These are phyloP conservation scores for Bathynomus jamesi DNA, from an alignment of 1,140 invertebrate genomes.

Conservation along the genomic window DNA sequence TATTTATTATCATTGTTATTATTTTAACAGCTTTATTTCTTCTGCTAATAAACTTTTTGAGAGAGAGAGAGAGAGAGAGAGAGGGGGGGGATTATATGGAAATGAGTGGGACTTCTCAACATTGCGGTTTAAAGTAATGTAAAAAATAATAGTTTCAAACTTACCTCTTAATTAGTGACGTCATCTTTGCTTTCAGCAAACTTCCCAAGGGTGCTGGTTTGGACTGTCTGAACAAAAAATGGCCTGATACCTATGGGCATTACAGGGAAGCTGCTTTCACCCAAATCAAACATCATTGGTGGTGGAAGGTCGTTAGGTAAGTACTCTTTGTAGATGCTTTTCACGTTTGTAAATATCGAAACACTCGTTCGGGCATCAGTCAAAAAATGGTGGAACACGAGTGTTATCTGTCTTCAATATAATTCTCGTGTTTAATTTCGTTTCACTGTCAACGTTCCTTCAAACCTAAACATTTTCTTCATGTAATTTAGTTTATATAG, in stretches of 20 bases:
- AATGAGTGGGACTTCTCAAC: too few relatives aligned
- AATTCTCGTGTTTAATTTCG: not conserved
- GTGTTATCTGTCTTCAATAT: not conserved
- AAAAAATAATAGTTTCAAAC: too few relatives aligned
- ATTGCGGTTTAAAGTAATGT: too few relatives aligned
- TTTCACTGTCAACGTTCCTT: not conserved
- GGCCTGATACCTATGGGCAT: constrained; percentile 91
- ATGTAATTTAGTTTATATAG: not conserved
- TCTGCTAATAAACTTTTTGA: too few relatives aligned
- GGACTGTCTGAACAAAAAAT: constrained; percentile 43
- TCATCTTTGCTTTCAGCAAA: too few relatives aligned
- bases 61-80: too few relatives aligned
- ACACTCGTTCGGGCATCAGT: not conserved
- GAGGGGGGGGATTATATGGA: too few relatives aligned
- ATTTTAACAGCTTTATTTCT: too few relatives aligned
- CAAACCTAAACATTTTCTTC: not conserved
- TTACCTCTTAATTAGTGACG: too few relatives aligned
- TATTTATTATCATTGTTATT: too few relatives aligned
- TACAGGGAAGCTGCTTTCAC: constrained; percentile 94
- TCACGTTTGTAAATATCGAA: not conserved
- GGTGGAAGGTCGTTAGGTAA: constrained; percentile 81
- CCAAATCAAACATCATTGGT: constrained; percentile 99
- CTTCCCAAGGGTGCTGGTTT: too few relatives aligned
- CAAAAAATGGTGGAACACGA: not conserved
- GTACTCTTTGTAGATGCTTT: constrained; percentile 6